Base-by-base conservation (phyloP, 2,888 invertebrate genomes). In the Perdita meconis region DNA sequence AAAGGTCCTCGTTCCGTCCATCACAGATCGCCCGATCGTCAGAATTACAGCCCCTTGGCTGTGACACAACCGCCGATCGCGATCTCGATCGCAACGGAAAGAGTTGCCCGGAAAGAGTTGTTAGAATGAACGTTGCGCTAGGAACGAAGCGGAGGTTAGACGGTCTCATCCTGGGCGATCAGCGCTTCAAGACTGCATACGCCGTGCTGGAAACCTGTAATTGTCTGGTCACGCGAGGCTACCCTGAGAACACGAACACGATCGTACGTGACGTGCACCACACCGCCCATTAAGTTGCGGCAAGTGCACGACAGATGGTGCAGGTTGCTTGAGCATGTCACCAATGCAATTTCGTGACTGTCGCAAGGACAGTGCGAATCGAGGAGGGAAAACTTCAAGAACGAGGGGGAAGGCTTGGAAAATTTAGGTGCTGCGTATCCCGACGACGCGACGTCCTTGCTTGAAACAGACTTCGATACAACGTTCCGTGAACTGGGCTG, bases 181-280 rank as follows among this genome's bases (percentile, higher is more conserved):
- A 83, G 67, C 83, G 81, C 81, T 85, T 83, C 75, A 77, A 66
- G 60, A 30, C 73, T 76, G 63, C 64, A 61, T 79, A 75, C 74
- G 70, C 51, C 72, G 67, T 64, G 70, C 71, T 77, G 71, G 76
- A 80, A 85, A 81, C 85, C 85, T 71, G 77, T 85, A 81, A 86
- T 86, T 86, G 84, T 66, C 68, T 69, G 78, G 80, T 85, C 86
- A 86, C 86, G 86, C 86, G 80, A 86, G 86, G 81, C 83, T 81
- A 83, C 64, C 71, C 69, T 59, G 83, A 60, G 86, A 83, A 78
- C 85, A 84, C 76, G 83, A 86, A 83, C 81, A 73, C 79, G 77
- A 80, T 83, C 78, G 78, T 72, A 84, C 81, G 81, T 83, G 85
- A 83, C 78, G 83, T 80, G 80, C 77, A 38, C 76, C 71, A 78